phyloP scores from a whole-genome alignment of 1,140 invertebrate genomes.

The Lethocerus indicus region DNA sequence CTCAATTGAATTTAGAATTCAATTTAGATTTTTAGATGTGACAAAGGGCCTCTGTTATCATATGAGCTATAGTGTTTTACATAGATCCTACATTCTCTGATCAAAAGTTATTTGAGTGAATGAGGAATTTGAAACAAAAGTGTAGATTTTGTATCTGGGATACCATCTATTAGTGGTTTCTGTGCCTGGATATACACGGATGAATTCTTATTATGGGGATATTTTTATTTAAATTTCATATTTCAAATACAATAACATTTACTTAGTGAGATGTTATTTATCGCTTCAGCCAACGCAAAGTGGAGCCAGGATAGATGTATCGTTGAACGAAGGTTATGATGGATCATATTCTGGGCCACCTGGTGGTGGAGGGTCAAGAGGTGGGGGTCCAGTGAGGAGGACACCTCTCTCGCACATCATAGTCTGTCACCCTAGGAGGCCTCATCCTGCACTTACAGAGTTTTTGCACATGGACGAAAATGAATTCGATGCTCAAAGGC shows the following conservation, averaged over 20 bases:
- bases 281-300: constrained; percentile 28
- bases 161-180: no score
- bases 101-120: no score
- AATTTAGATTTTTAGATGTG: no score
- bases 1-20: no score
- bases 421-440: constrained; percentile 64
- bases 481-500: constrained; percentile 59
- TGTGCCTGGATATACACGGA: no score
- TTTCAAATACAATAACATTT: background rate
- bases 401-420: constrained; percentile 77
- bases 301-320: constrained; percentile 82
- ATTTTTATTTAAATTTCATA: background rate
- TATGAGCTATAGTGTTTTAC: no score
- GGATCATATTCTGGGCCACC: constrained; percentile 88
- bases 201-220: background rate
- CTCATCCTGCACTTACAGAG: constrained; percentile 56
- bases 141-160: no score
- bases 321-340: constrained; percentile 88
- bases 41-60: no score
- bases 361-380: constrained; percentile 40
- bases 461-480: constrained; percentile 68
- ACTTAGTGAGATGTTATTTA: background rate
- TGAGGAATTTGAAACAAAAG: no score
- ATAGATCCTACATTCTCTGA: no score
- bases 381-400: constrained; percentile 66